These are phyloP conservation scores for Elgaria multicarinata DNA, from an alignment of 2,113 vertebrate genomes.

Conservation along the genomic window DNA sequence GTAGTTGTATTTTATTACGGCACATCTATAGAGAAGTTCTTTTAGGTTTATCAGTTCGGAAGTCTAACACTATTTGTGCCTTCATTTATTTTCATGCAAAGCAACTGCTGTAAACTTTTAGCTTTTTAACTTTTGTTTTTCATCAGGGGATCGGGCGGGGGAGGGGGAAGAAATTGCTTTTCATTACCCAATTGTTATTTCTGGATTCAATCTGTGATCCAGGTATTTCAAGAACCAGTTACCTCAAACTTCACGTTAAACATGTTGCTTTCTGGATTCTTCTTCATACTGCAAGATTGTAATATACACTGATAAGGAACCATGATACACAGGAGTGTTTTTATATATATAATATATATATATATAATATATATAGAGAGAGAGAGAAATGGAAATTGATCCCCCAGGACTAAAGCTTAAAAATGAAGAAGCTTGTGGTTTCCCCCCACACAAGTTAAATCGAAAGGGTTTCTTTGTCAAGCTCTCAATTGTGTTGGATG, in stretches of 20 bases:
- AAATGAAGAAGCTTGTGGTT: slow-evolving; percentile 24
- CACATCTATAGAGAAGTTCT: slow-evolving; percentile 49
- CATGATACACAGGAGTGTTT: slow-evolving; percentile 71
- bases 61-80: slow-evolving; percentile 81
- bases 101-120: slow-evolving; percentile 82
- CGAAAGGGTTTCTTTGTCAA: slow-evolving; percentile 66
- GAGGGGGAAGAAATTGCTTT: neutral
- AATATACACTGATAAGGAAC: slow-evolving; percentile 69
- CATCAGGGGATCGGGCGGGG: slow-evolving; percentile 10
- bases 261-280: slow-evolving; percentile 82
- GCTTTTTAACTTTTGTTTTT: slow-evolving; percentile 65
- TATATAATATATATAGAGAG: slow-evolving; percentile 48
- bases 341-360: too few relatives aligned
- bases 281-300: slow-evolving; percentile 74
- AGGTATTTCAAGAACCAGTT: slow-evolving; percentile 88
- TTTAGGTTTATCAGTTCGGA: slow-evolving; percentile 62
- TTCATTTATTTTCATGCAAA: slow-evolving; percentile 80
- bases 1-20: slow-evolving; percentile 44
- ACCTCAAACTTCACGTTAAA: slow-evolving; percentile 88
- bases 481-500: slow-evolving; percentile 73
- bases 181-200: slow-evolving; percentile 77
- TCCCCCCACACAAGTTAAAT: slow-evolving; percentile 58
- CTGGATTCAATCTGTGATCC: slow-evolving; percentile 83
- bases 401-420: slow-evolving; percentile 75
- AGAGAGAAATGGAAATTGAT: slow-evolving; percentile 64